Percentiles rank a stretch among this genome's conserved stretches.
Evolutionary conservation across 2,888 invertebrate genomes (phyloP).

Genomic region (Dicyrtoma fusca): DNA sequence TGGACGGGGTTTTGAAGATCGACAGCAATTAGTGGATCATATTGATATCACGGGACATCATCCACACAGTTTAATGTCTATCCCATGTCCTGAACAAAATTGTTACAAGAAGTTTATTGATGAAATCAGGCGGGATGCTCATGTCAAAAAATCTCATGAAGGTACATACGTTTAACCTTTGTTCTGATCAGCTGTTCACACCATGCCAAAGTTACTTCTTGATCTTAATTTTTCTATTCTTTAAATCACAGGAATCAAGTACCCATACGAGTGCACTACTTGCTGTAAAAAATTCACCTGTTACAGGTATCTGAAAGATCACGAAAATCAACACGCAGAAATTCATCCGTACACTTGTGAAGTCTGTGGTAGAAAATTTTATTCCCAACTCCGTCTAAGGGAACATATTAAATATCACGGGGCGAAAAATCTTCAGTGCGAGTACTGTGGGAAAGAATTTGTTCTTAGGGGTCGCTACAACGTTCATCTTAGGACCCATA

Average conservation of each 20-base stretch:
- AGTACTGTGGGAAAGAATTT: constrained; percentile 15
- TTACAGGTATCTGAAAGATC: not conserved
- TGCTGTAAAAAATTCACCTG: constrained; percentile 2
- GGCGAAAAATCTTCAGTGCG: constrained; percentile 1
- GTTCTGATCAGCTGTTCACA: too few species aligned
- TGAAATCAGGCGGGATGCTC: constrained; percentile 7
- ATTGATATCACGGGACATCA: too few species aligned
- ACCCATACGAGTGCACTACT: not conserved
- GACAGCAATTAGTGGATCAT: too few species aligned
- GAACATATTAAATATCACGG: constrained; percentile 7
- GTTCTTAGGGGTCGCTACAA: not conserved
- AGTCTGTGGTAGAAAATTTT: not conserved
- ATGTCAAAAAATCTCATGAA: constrained; percentile 3
- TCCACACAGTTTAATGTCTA: not conserved
- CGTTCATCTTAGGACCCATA: not conserved
- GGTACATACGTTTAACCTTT: not conserved
- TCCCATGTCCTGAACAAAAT: not conserved
- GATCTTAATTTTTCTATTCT: too few species aligned
- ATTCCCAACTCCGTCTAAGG: not conserved
- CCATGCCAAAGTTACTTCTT: too few species aligned
- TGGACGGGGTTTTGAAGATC: too few species aligned
- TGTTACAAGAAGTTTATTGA: constrained; percentile 6
- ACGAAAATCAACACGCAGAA: not conserved
- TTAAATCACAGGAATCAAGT: not conserved
- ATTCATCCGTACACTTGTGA: constrained; percentile 3